These are phyloP conservation scores for Callimico goeldii DNA, from an alignment of 2,797 vertebrate genomes.

Conservation along the genomic window DNA sequence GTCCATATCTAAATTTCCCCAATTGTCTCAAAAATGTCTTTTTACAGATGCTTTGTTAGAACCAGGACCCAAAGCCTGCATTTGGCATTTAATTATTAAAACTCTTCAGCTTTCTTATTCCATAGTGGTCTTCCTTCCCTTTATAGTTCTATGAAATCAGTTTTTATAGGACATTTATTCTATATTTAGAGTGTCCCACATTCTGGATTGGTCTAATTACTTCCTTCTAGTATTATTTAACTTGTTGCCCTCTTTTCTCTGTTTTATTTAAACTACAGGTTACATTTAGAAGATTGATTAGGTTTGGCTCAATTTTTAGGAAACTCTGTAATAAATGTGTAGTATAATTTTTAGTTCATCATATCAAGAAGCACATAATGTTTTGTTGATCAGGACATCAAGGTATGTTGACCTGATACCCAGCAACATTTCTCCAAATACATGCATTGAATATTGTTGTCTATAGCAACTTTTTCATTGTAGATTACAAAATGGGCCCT, in stretches of 20 bases:
- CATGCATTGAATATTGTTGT: neutral
- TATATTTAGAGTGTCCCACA: neutral
- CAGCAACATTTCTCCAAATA: neutral
- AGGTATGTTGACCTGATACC: neutral
- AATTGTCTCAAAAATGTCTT: neutral
- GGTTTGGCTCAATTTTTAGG: neutral
- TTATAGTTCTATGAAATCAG: neutral
- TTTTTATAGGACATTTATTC: neutral
- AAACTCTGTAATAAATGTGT: neutral
- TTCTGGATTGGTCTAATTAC: neutral
- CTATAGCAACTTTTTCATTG: neutral
- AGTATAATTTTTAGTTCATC: neutral
- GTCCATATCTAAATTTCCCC: neutral
- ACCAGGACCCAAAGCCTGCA: neutral
- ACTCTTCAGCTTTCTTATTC: neutral
- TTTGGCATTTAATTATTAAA: neutral
- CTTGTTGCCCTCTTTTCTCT: neutral
- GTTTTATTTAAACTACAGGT: neutral
- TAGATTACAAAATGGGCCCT: neutral
- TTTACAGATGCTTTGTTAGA: neutral
- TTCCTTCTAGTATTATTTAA: neutral
- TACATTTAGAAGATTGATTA: neutral
- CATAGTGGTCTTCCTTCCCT: neutral
- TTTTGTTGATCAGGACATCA: neutral
- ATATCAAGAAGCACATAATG: neutral